Conservation (phyloP, 2,113 vertebrate species). For the Entosphenus tridentatus region DNA sequence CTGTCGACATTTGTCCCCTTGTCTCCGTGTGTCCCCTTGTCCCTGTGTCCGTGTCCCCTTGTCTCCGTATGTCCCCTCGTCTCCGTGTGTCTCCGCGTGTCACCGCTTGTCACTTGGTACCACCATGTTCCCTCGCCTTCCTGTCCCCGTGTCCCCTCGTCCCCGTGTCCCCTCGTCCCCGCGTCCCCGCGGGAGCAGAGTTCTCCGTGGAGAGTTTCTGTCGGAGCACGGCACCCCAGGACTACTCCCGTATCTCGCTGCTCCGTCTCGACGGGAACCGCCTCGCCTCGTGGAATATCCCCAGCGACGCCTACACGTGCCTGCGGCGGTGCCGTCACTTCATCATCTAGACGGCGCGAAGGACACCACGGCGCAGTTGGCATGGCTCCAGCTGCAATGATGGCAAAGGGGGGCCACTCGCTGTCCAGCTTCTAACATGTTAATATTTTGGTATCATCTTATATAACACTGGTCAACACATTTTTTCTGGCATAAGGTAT, state of each 20-base stretch:
- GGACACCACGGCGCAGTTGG: no score
- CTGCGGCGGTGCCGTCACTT: slow-evolving; percentile 12
- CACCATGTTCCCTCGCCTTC: background rate
- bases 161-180: background rate
- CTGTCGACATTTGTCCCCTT: no score
- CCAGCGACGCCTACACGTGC: slow-evolving; percentile 28
- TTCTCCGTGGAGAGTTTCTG: slow-evolving; percentile 33
- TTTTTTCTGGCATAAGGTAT: no score
- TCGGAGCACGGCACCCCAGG: slow-evolving; percentile 20
- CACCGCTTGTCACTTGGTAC: background rate
- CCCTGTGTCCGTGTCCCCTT: background rate
- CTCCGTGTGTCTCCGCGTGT: background rate
- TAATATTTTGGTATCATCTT: no score
- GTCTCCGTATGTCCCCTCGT: background rate
- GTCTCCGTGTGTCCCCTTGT: background rate
- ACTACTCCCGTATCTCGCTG: slow-evolving; percentile 27
- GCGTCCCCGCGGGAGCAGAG: slow-evolving; percentile 15
- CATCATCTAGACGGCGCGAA: background rate
- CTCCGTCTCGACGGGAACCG: slow-evolving; percentile 31
- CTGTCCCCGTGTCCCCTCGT: background rate
- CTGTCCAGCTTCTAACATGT: no score
- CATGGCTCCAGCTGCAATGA: no score
- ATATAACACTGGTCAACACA: no score
- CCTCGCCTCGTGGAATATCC: slow-evolving; percentile 22
- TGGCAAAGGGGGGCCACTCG: no score